phyloP scores from a whole-genome alignment of 2,797 vertebrate species.

The Todus mexicanus region DNA sequence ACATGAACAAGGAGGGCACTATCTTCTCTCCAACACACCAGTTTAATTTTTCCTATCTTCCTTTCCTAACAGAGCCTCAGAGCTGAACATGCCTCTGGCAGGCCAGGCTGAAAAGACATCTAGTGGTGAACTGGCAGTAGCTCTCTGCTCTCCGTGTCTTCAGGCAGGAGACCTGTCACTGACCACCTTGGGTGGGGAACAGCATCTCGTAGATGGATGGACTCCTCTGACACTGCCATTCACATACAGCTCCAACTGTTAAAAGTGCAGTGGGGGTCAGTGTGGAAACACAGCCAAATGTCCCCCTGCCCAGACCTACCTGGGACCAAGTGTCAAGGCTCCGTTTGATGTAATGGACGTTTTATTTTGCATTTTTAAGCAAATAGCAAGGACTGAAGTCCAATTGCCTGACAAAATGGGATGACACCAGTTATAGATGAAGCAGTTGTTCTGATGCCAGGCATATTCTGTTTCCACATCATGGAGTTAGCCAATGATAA shows the following conservation, averaged over 20 bases:
- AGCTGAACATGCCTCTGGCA: neutral
- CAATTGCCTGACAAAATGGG: neutral
- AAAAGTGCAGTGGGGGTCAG: neutral
- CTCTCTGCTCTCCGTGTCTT: neutral
- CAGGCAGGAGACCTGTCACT: neutral
- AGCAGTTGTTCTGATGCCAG: neutral
- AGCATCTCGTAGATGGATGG: neutral
- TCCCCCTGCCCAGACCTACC: neutral
- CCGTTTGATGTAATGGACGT: neutral
- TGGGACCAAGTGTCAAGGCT: neutral
- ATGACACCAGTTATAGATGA: neutral
- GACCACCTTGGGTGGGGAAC: no score
- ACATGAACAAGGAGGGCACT: neutral
- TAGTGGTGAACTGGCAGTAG: neutral
- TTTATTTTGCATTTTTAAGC: neutral
- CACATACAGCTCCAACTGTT: neutral
- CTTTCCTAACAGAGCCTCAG: neutral
- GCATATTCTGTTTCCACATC: neutral
- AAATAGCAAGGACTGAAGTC: neutral
- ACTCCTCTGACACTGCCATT: neutral
- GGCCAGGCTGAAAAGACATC: neutral
- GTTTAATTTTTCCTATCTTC: neutral
- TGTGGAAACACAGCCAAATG: neutral
- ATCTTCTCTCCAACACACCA: neutral
- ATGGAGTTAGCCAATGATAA: neutral